Evolutionary conservation across 2,113 vertebrate genomes (phyloP), one percentile per base, ranked within the genome.

Genomic region (Grus americana): DNA sequence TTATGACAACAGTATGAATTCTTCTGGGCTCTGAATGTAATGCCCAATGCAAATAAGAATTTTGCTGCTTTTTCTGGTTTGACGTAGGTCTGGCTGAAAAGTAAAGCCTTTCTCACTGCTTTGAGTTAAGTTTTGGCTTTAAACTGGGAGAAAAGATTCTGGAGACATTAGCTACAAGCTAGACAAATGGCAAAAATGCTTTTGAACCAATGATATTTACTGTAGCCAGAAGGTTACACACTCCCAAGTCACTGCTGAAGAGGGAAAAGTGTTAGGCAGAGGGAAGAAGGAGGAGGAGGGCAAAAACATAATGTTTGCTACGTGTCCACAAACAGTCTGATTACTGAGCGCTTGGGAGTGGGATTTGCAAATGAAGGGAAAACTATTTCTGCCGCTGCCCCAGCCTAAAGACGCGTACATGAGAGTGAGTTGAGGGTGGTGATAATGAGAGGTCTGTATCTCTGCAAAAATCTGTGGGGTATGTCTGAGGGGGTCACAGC

Each of bases 1-100:
- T 63, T 93, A 49, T 85, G 88, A 88, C 49, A 90, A 79, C 13
- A 15, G 29, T 82, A 90, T 88, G 96, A 82, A 88, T 90, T 95
- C 86, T 95, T 95, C 42, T 72, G 42, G 46, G 49, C 81, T 90
- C 30, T 67, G 74, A 95, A 92, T 74, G 18, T 30, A 36, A 26
- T 38, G 49, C 40, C 68, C 0, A 5, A 73, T 54, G 62, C 74
- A 61, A 65, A 6, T 8, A 76, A 42, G 71, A 66, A 44, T 93
- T 87, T 87, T 62, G 59, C 58, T 57, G 21, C 40, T 92, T 79
- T 91, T 76, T 89, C 54, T 86, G n/a, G 32, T 86, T 93, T 88
- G 40, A 59, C 2, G 1, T 52, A 61, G 22, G 12, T 88, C 67
- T 8, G 12, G 10, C 34, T 86, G 61, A 76, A 84, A 52, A 87